Evolutionary conservation across 1,140 invertebrate species (phyloP).

Genomic region (Macrotrachela quadricornifera): DNA sequence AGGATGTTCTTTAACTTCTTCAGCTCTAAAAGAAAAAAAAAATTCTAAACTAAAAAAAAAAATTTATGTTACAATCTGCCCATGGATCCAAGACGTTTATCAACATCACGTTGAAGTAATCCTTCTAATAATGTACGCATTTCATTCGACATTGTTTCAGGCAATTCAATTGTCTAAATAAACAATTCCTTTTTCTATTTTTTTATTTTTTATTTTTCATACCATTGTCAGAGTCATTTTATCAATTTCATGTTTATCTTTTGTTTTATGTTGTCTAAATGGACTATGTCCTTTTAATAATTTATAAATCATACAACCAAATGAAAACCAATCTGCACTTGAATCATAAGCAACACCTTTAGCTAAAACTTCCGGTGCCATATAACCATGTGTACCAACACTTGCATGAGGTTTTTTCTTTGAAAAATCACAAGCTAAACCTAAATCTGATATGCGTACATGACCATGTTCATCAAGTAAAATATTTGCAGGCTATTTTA

Average conservation of each 20-base stretch:
- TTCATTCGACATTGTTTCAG: slow-evolving; percentile 79
- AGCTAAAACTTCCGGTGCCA: slow-evolving; percentile 95
- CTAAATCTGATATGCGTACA: slow-evolving; percentile 92
- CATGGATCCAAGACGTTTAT: slow-evolving; percentile 76
- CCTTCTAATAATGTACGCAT: slow-evolving; percentile 71
- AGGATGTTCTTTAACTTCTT: slow-evolving; percentile 87
- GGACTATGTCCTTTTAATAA: slow-evolving; percentile 95
- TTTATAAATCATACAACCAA: slow-evolving; percentile 99
- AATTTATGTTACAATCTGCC: slow-evolving; percentile 29
- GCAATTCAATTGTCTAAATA: slow-evolving; percentile 56
- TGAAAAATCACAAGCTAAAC: slow-evolving; percentile 93
- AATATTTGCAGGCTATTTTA: slow-evolving; percentile 89
- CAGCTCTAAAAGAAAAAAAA: slow-evolving; percentile 47
- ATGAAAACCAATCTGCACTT: slow-evolving; percentile 98
- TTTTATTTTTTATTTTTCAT: too few relatives aligned
- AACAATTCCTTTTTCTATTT: too few relatives aligned
- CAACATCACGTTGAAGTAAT: slow-evolving; percentile 73
- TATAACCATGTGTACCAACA: slow-evolving; percentile 98
- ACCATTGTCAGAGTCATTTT: slow-evolving; percentile 93
- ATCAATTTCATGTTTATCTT: slow-evolving; percentile 98
- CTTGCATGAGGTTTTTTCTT: slow-evolving; percentile 98
- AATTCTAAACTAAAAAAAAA: too few relatives aligned
- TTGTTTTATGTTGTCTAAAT: slow-evolving; percentile 96
- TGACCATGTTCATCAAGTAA: slow-evolving; percentile 95
- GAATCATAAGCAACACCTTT: slow-evolving; percentile 97